phyloP scores from a whole-genome alignment of 2,888 invertebrate species.

The Ischnus inquisitorius region DNA sequence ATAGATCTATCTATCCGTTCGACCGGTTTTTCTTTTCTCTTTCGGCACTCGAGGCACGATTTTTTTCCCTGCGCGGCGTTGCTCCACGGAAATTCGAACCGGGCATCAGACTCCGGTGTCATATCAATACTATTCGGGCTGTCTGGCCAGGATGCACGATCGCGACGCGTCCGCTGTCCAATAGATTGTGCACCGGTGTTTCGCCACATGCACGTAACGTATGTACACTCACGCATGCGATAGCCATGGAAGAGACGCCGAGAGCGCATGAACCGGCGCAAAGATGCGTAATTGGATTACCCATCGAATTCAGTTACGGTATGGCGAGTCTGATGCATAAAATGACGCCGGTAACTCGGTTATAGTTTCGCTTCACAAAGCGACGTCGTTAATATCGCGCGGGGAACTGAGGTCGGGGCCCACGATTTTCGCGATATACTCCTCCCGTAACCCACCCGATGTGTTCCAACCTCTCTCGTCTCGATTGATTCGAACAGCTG shows the following conservation, averaged over 20 bases:
- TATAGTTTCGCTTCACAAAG: slow-evolving; percentile 85
- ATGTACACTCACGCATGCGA: slow-evolving; percentile 52
- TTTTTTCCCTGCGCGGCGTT: slow-evolving; percentile 29
- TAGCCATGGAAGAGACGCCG: slow-evolving; percentile 62
- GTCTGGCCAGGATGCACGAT: slow-evolving; percentile 43
- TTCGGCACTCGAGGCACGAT: slow-evolving; percentile 33
- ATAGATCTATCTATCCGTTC: slow-evolving; percentile 31
- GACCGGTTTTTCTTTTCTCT: neutral
- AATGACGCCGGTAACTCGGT: slow-evolving; percentile 85
- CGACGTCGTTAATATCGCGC: slow-evolving; percentile 83
- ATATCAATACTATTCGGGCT: slow-evolving; percentile 72
- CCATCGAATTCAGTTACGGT: slow-evolving; percentile 85
- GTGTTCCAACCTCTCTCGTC: neutral
- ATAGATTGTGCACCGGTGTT: slow-evolving; percentile 2
- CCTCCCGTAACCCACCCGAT: neutral
- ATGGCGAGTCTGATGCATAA: slow-evolving; percentile 85
- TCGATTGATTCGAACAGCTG: slow-evolving; percentile 18
- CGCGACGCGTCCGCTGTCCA: slow-evolving; percentile 12
- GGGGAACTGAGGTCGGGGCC: slow-evolving; percentile 66
- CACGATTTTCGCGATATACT: slow-evolving; percentile 55
- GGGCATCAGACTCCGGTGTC: slow-evolving; percentile 23
- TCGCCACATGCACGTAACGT: slow-evolving; percentile 38
- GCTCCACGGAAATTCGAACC: slow-evolving; percentile 35
- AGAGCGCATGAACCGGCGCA: slow-evolving; percentile 76
- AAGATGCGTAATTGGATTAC: slow-evolving; percentile 85